Conservation (phyloP, 2,113 vertebrate species). For the Sorex fumeus region DNA sequence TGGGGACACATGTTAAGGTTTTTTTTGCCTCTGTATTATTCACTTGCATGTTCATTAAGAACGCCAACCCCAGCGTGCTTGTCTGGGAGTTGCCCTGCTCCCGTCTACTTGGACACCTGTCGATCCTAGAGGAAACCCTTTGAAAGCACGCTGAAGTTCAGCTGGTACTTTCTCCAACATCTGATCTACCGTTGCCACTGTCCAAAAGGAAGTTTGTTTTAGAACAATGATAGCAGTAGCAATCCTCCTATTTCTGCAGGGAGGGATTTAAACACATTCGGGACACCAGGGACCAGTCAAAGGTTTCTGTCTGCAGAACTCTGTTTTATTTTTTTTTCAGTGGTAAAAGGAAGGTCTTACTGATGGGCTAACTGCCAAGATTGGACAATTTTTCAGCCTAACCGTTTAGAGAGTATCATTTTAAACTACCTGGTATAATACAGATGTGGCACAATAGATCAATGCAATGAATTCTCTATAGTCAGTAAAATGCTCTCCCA, state of each 20-base stretch:
- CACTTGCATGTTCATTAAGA: conserved; percentile 72
- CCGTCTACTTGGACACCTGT: conserved; percentile 78
- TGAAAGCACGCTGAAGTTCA: conserved; percentile 80
- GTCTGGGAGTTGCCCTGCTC: conserved; percentile 62
- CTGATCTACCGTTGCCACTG: conserved; percentile 82
- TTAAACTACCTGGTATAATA: conserved; percentile 73
- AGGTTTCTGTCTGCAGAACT: conserved; percentile 87
- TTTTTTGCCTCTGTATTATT: conserved; percentile 72
- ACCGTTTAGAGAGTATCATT: conserved; percentile 77
- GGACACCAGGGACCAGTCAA: conserved; percentile 85
- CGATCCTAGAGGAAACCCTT: conserved; percentile 81
- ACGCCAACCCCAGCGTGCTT: conserved; percentile 67
- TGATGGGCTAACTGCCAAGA: conserved; percentile 83
- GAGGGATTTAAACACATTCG: conserved; percentile 88
- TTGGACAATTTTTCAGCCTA: conserved; percentile 81
- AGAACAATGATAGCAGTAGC: conserved; percentile 85
- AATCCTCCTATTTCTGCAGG: conserved; percentile 77
- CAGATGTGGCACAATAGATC: conserved; percentile 70
- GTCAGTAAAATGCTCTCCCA: conserved; percentile 62
- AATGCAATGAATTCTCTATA: conserved; percentile 71
- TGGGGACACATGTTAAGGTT: conserved; percentile 66
- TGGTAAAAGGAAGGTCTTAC: conserved; percentile 84
- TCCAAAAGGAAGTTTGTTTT: conserved; percentile 85
- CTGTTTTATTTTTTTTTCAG: conserved; percentile 86
- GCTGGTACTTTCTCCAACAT: conserved; percentile 82